Evolutionary conservation across 1,140 invertebrate genomes (phyloP).

Genomic region (Cyphomyrmex costatus): DNA sequence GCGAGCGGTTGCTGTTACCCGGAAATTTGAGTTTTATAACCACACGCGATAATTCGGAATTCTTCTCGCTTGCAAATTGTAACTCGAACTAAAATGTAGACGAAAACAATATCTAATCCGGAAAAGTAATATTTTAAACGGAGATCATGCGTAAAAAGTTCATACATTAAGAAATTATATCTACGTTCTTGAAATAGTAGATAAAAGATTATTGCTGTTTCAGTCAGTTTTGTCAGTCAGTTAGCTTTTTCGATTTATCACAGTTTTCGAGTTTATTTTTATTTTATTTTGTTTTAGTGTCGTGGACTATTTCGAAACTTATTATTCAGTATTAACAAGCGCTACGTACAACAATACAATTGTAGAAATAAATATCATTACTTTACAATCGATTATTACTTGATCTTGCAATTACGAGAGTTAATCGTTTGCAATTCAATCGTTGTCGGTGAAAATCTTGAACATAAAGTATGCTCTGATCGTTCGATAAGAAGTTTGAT

Average conservation of each 20-base stretch:
- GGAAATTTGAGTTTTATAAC: not conserved
- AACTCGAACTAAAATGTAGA: not conserved
- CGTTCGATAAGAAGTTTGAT: not conserved
- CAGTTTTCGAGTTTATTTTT: not conserved
- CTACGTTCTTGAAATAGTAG: not conserved
- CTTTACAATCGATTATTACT: constrained; percentile 33
- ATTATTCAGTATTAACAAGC: constrained; percentile 5
- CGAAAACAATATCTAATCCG: not conserved
- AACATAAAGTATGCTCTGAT: not conserved
- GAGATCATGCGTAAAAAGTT: too few species aligned
- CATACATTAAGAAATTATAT: not conserved
- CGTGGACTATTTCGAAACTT: not conserved
- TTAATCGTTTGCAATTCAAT: constrained; percentile 42
- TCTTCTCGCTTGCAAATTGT: not conserved
- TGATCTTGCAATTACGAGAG: constrained; percentile 8
- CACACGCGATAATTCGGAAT: not conserved
- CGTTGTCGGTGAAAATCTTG: not conserved
- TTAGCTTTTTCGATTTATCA: too few species aligned
- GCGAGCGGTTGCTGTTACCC: not conserved
- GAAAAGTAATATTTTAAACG: not conserved
- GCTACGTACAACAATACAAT: not conserved
- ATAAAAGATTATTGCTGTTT: not conserved
- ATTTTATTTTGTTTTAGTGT: too few species aligned
- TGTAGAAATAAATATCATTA: constrained; percentile 22
- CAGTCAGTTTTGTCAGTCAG: not conserved